Base-by-base conservation (phyloP, 2,113 vertebrate genomes). In the Penelope pileata region DNA sequence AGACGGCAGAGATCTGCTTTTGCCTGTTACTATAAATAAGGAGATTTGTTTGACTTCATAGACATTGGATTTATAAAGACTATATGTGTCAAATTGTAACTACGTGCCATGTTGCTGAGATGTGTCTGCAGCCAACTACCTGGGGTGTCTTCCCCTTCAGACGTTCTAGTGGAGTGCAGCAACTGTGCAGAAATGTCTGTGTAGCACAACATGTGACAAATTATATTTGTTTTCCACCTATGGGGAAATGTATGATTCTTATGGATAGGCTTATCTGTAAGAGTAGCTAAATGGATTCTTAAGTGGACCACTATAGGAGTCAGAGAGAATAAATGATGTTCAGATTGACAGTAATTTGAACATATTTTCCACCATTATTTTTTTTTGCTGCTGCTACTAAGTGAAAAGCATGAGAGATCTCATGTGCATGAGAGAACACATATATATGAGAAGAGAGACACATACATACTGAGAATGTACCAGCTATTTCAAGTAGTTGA, bases 21-120 rank as follows among this genome's bases (percentile, higher is more conserved):
- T 74, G 92, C 92, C 91, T 95, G 54, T 94, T 96, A 96, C 92
- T 95, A 87, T 93, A 97, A 97, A 94, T 96, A 95, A 94, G 83
- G 90, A 93, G 92, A 96, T 95, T 91, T 92, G 93, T 97, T 95
- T 97, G 94, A 95, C 94, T 96, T 97, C 93, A 78, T 92, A 94
- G 95, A 94, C 79, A 82, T 95, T 94, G 88, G 93, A 87, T 96
- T 96, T 96, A 88, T 97, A 94, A 90, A 96, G 90, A 96, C 87
- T 94, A 75, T 87, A 51, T 90, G 77, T 87, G 93, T 96, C 94
- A 96, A 94, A 94, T 93, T 68, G 78, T 74, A 84, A 59, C 79
- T 94, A 7, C 10, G 14, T 91, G 94, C 89, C 91, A 79, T 91
- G 83, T 83, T 92, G 84, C 88, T 43, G 77, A 90, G 69, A 91